These are phyloP conservation scores for Ecliptopera silaceata DNA, from an alignment of 2,888 invertebrate species.

Conservation along the genomic window DNA sequence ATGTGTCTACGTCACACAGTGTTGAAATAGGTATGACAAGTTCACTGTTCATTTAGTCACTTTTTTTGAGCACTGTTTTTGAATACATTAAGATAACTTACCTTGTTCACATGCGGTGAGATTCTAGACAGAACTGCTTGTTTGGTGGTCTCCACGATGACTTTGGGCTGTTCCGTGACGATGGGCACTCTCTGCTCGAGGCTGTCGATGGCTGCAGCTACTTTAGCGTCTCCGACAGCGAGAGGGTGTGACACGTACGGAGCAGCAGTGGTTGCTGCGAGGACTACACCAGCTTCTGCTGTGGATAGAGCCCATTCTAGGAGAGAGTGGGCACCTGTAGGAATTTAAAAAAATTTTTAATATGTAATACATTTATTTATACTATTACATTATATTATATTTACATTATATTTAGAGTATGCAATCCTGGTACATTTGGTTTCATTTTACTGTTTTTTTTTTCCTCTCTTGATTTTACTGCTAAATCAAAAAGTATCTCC, in stretches of 20 bases:
- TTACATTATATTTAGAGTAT: too few relatives aligned
- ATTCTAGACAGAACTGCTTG: conserved; percentile 82
- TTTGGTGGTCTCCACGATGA: conserved; percentile 81
- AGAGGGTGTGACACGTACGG: conserved; percentile 82
- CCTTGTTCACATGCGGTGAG: conserved; percentile 80
- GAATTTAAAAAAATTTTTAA: neutral
- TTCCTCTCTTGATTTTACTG: too few relatives aligned
- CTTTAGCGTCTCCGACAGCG: conserved; percentile 84
- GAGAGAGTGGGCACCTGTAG: conserved; percentile 83
- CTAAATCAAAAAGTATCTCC: too few relatives aligned
- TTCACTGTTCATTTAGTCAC: too few relatives aligned
- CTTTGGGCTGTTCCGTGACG: conserved; percentile 85
- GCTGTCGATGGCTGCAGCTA: conserved; percentile 86
- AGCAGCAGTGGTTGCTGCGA: conserved; percentile 84
- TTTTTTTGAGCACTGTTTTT: too few relatives aligned
- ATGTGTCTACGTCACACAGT: too few relatives aligned
- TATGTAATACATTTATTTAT: neutral
- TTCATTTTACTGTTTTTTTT: too few relatives aligned
- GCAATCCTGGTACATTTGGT: too few relatives aligned
- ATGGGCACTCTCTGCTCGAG: conserved; percentile 86
- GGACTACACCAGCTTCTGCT: conserved; percentile 85
- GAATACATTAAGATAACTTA: too few relatives aligned
- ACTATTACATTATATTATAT: neutral
- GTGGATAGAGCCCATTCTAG: conserved; percentile 87
- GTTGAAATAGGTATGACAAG: too few relatives aligned